Evolutionary conservation across 2,888 invertebrate genomes (phyloP).

Genomic region (Enoplolaimus lenunculus): DNA sequence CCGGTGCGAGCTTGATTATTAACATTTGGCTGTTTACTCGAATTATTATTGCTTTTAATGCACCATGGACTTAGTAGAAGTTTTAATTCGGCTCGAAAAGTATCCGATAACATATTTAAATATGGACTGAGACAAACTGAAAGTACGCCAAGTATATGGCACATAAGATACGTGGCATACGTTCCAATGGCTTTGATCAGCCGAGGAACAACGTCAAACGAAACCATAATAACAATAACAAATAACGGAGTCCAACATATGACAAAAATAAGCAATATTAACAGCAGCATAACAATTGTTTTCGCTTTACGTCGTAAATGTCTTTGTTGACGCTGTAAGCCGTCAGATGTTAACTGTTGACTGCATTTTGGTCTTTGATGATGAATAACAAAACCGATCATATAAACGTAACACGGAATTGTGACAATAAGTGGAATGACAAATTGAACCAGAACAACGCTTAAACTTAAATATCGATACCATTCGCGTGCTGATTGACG

Average conservation of each 20-base stretch:
- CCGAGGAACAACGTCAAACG: background rate
- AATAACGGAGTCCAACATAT: constrained; percentile 13
- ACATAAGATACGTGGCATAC: background rate
- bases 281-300: constrained; percentile 7
- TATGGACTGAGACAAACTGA: constrained; percentile 12
- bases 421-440: constrained; percentile 8
- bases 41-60: too few relatives aligned
- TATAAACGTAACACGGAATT: constrained; percentile 7
- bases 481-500: background rate
- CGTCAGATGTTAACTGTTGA: background rate
- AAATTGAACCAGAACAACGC: background rate
- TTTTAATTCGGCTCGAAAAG: background rate
- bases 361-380: background rate
- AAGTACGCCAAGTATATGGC: constrained; percentile 7
- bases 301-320: background rate
- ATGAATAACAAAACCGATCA: background rate
- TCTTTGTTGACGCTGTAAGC: too few relatives aligned
- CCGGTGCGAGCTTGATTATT: too few relatives aligned
- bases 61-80: background rate
- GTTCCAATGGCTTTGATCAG: background rate
- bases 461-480: background rate
- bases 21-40: too few relatives aligned
- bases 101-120: constrained; percentile 11
- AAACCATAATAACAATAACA: constrained; percentile 7
- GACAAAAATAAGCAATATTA: constrained; percentile 3